These are phyloP conservation scores for Cliona cf. orientalis DNA, from an alignment of 37 sponge, comb jelly and placozoan species.

Conservation along the genomic window DNA sequence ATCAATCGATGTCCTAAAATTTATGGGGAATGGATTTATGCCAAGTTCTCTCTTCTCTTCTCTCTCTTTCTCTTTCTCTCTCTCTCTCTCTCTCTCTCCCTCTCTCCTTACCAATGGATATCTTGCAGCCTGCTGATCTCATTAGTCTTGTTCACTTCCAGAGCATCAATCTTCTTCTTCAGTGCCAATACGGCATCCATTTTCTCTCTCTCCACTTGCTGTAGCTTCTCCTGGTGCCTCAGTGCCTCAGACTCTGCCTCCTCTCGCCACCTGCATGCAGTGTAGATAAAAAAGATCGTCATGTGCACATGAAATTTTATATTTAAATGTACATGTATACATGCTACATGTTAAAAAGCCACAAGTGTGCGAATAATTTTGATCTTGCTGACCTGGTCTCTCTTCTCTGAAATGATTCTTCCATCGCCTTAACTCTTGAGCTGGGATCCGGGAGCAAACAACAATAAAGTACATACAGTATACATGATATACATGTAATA, in stretches of 20 bases:
- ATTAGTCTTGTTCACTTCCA: conserved; percentile 51
- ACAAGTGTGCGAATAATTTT: too few relatives aligned
- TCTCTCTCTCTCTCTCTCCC: neutral
- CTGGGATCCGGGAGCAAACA: neutral
- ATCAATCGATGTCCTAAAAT: conserved; percentile 21
- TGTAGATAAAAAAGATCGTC: neutral
- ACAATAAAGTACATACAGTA: neutral
- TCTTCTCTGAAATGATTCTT: conserved; percentile 71
- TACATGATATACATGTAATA: neutral
- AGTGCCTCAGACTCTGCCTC: conserved; percentile 47
- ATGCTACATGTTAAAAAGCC: too few relatives aligned
- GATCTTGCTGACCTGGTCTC: conserved; percentile 53
- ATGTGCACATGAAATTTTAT: too few relatives aligned
- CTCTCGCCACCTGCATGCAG: conserved; percentile 48
- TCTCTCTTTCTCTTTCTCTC: neutral
- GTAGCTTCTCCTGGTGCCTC: conserved; percentile 12
- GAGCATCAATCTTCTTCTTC: conserved; percentile 51
- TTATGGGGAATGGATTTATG: neutral
- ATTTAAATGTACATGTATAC: too few relatives aligned
- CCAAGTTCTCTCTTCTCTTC: neutral
- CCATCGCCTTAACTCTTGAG: conserved; percentile 38
- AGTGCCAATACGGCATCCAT: conserved; percentile 31
- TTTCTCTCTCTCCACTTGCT: conserved; percentile 66
- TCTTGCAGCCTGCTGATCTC: conserved; percentile 63
- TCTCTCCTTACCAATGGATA: conserved; percentile 42